Percentiles rank a stretch among this genome's conserved stretches.
Conservation (phyloP, 2,888 invertebrate species). For the Falcaria lacertinaria region DNA sequence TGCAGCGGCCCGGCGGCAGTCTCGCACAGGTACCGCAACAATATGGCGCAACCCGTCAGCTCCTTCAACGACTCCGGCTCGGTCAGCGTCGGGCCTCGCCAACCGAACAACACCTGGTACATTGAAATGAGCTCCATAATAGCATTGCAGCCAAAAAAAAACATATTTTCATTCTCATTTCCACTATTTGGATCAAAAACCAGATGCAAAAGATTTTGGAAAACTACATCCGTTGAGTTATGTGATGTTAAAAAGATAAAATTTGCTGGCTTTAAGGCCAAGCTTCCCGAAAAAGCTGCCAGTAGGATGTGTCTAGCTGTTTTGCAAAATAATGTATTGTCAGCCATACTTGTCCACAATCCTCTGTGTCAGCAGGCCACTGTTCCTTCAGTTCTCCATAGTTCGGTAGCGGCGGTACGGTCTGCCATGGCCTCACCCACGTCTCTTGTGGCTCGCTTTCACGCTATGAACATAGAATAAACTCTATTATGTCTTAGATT, state of each 20-base stretch:
- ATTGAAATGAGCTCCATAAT: too few relatives aligned
- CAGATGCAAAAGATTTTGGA: too few relatives aligned
- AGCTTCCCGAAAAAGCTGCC: too few relatives aligned
- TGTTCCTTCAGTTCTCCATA: conserved; percentile 78
- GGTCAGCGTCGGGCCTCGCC: conserved; percentile 86
- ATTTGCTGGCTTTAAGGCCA: too few relatives aligned
- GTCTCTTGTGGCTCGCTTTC: conserved; percentile 54
- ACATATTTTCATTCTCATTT: too few relatives aligned
- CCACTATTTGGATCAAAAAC: too few relatives aligned
- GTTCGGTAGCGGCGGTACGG: conserved; percentile 81
- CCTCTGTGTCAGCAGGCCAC: conserved; percentile 92
- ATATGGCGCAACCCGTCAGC: conserved; percentile 82
- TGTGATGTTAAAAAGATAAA: too few relatives aligned
- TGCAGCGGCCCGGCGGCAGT: conserved; percentile 93
- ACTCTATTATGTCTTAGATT: too few relatives aligned
- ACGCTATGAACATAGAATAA: conserved; percentile 29
- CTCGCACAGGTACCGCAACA: conserved; percentile 91
- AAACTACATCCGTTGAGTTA: too few relatives aligned
- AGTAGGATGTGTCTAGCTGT: too few relatives aligned
- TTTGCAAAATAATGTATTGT: too few relatives aligned
- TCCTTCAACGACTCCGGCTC: conserved; percentile 77
- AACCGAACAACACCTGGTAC: conserved; percentile 80
- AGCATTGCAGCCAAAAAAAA: too few relatives aligned
- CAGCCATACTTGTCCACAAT: conserved; percentile 84
- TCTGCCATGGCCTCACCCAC: conserved; percentile 89